Evolutionary conservation across 2,888 invertebrate genomes (phyloP).

Genomic region (Lepidocyrtinus sp.): DNA sequence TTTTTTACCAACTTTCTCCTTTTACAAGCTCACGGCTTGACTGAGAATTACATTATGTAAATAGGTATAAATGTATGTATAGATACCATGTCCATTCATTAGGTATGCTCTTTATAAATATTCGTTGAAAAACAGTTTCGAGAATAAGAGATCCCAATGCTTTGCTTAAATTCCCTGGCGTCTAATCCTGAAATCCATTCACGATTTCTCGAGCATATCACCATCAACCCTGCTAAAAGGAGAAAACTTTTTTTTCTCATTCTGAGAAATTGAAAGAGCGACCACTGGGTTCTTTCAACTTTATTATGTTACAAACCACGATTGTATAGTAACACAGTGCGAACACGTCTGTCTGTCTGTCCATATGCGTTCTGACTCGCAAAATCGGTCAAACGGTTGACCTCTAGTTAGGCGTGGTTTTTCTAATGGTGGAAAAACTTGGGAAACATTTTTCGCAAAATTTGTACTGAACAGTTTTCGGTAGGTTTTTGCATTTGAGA

Average conservation of each 20-base stretch:
- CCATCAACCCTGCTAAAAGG: not conserved
- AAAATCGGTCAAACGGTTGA: not conserved
- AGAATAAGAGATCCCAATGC: not conserved
- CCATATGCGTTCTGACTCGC: too few relatives aligned
- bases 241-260: not conserved
- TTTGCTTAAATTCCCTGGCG: conserved; percentile 24
- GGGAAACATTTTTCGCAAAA: too few relatives aligned
- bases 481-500: too few relatives aligned
- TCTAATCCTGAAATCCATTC: conserved; percentile 34
- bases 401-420: not conserved
- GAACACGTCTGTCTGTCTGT: not conserved
- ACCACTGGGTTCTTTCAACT: not conserved
- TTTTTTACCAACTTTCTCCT: not conserved
- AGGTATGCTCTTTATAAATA: not conserved
- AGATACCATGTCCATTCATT: not conserved
- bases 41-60: conserved; percentile 7
- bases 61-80: not conserved
- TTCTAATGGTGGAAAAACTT: too few relatives aligned
- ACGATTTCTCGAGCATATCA: conserved; percentile 22
- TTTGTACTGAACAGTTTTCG: too few relatives aligned
- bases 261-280: too few relatives aligned
- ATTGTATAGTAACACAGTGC: not conserved
- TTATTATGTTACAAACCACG: not conserved
- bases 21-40: not conserved
- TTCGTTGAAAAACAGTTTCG: not conserved